Evolutionary conservation across 2,888 invertebrate species (phyloP).

Genomic region (Tipula vernalis): DNA sequence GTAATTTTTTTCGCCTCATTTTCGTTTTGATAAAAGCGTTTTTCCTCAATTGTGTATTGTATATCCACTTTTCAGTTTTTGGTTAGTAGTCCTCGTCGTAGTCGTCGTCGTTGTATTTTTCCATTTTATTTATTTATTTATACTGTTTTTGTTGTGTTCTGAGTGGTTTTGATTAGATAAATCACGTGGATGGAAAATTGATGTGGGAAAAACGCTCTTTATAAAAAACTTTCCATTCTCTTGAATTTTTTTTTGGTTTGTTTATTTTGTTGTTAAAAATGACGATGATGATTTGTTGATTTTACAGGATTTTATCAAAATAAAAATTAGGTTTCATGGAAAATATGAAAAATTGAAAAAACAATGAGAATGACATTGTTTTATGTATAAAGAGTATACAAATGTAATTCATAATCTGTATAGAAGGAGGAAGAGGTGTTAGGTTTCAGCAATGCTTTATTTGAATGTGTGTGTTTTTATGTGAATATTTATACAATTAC

Average conservation of each 20-base stretch:
- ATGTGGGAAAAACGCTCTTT: neutral
- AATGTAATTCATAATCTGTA: neutral
- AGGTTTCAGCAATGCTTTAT: neutral
- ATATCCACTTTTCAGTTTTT: neutral
- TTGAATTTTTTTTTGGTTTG: neutral
- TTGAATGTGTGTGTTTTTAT: neutral
- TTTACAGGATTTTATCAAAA: neutral
- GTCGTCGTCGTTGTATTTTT: neutral
- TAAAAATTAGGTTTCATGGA: neutral
- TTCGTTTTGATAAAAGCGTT: neutral
- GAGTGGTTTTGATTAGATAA: constrained; percentile 4
- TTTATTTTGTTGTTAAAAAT: neutral
- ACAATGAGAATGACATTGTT: neutral
- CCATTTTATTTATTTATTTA: neutral
- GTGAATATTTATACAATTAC: neutral
- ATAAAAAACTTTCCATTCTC: neutral
- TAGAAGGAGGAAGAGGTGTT: neutral
- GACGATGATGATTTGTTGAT: constrained; percentile 4
- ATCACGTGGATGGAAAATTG: neutral
- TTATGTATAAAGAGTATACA: neutral
- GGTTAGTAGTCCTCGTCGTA: neutral
- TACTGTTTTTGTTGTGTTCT: neutral
- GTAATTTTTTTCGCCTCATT: neutral
- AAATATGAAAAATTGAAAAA: neutral
- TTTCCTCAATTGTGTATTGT: neutral